A percentile compares a stretch with the other conserved stretches of the same genome.
These are phyloP conservation scores for Parasteatoda lunata DNA, from an alignment of 2,888 invertebrate genomes.

Conservation along the genomic window DNA sequence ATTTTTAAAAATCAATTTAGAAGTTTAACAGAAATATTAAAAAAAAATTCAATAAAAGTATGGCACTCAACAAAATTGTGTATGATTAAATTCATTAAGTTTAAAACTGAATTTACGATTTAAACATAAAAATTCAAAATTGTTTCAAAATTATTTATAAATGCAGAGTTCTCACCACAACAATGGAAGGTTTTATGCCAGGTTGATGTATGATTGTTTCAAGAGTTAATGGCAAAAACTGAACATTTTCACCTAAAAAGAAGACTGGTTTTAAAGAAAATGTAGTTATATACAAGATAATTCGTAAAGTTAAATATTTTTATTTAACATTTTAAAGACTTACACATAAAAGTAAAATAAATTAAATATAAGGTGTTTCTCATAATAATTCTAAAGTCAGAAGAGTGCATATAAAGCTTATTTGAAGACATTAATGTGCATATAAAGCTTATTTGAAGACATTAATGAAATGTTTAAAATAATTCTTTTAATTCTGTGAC, in stretches of 20 bases:
- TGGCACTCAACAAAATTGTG: not conserved
- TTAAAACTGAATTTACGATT: not conserved
- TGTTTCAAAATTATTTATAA: not conserved
- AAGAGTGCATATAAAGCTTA: too few species aligned
- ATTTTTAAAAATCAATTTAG: too few species aligned
- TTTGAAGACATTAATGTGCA: too few species aligned
- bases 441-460: too few species aligned
- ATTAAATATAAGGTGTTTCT: not conserved
- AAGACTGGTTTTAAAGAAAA: not conserved
- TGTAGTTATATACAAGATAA: too few species aligned
- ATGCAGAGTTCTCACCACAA: slow-evolving; percentile 73
- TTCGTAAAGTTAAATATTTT: too few species aligned
- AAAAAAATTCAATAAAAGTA: not conserved
- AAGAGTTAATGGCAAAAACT: slow-evolving; percentile 74
- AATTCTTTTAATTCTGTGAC: too few species aligned
- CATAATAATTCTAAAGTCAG: not conserved
- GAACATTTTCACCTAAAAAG: slow-evolving; percentile 59
- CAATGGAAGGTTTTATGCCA: slow-evolving; percentile 76
- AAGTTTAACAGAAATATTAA: not conserved
- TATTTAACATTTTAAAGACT: too few species aligned
- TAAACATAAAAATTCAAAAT: not conserved
- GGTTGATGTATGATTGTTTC: slow-evolving; percentile 77
- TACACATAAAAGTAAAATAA: not conserved
- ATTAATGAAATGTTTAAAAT: too few species aligned
- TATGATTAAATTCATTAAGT: not conserved